Evolutionary conservation across 1,140 invertebrate genomes (phyloP).

Genomic region (Monomorium pharaonis): DNA sequence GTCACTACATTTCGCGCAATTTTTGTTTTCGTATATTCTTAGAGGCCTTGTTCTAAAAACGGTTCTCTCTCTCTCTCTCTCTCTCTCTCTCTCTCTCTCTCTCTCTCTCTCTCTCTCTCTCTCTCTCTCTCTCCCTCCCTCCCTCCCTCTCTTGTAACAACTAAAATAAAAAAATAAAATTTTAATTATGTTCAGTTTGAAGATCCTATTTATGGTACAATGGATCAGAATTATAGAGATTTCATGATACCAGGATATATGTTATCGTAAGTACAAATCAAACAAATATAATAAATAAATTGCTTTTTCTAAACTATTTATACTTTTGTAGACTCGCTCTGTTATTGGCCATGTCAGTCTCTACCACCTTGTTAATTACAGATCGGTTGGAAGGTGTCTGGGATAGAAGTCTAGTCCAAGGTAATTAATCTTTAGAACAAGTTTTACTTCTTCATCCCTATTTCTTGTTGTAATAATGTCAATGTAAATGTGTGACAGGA

Average conservation of each 20-base stretch:
- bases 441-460: neutral
- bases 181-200: slow-evolving; percentile 85
- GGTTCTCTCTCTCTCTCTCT: neutral
- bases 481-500: slow-evolving; percentile 79
- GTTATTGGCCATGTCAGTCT: slow-evolving; percentile 92
- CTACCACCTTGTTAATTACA: slow-evolving; percentile 91
- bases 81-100: neutral
- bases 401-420: slow-evolving; percentile 91
- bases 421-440: slow-evolving; percentile 79
- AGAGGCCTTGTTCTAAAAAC: too few relatives aligned
- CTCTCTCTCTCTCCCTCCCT: neutral
- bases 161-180: neutral
- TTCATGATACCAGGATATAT: slow-evolving; percentile 88
- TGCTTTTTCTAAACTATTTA: neutral
- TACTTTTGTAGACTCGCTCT: slow-evolving; percentile 88
- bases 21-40: too few relatives aligned
- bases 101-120: neutral
- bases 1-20: too few relatives aligned
- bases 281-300: neutral
- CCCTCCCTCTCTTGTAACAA: neutral
- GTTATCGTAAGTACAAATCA: neutral
- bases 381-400: slow-evolving; percentile 93
- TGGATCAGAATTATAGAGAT: slow-evolving; percentile 89
- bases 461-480: neutral
- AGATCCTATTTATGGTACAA: slow-evolving; percentile 89